Evolutionary conservation across 2,113 vertebrate genomes (phyloP).

Genomic region (Acrocephalus kingi): DNA sequence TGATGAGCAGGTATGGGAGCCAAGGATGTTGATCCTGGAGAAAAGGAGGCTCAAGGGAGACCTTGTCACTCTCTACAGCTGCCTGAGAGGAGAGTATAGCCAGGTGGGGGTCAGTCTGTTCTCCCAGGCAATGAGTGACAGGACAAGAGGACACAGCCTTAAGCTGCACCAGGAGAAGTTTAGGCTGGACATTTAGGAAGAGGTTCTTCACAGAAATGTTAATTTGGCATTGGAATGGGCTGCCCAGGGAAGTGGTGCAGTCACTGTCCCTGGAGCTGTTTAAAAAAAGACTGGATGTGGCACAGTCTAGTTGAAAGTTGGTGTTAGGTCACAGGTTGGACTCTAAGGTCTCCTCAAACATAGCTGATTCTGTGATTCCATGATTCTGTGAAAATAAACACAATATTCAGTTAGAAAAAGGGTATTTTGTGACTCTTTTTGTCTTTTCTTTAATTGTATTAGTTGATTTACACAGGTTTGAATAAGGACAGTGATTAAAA

Average conservation of each 20-base stretch:
- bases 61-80: not conserved
- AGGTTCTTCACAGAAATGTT: not conserved
- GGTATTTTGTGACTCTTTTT: not conserved
- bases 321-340: not conserved
- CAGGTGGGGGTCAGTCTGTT: not conserved
- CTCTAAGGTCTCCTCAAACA: not conserved
- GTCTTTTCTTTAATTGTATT: not conserved
- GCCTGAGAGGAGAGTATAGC: not conserved
- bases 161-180: not conserved
- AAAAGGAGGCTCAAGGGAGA: not conserved
- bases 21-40: not conserved
- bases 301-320: not conserved
- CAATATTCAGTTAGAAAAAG: not conserved
- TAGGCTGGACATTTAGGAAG: not conserved
- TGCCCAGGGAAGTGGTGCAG: not conserved
- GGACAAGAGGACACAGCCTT: not conserved
- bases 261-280: no score
- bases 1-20: not conserved
- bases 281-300: not conserved
- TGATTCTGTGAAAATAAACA: not conserved
- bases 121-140: not conserved
- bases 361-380: not conserved
- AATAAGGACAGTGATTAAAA: not conserved
- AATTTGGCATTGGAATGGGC: not conserved
- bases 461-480: not conserved